Percentiles rank a stretch among this genome's conserved stretches.
Evolutionary conservation across 2,888 invertebrate species (phyloP).

Genomic region (Galerucella pusilla): DNA sequence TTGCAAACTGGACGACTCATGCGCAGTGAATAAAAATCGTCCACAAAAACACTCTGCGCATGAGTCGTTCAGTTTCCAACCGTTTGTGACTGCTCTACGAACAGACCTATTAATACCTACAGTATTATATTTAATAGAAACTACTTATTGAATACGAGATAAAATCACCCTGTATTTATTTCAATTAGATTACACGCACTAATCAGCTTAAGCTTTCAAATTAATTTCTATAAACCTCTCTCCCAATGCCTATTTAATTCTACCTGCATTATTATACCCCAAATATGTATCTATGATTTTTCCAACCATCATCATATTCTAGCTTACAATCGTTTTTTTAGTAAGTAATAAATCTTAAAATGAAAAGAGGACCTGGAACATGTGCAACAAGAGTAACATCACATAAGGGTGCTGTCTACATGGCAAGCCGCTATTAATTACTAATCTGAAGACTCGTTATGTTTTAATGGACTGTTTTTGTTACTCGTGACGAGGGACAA

Average conservation of each 20-base stretch:
- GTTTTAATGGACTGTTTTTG: conserved; percentile 59
- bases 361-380: conserved; percentile 22
- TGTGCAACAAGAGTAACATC: conserved; percentile 30
- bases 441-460: conserved; percentile 58
- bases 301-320: conserved; percentile 19
- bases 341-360: conserved; percentile 27
- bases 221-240: conserved; percentile 18
- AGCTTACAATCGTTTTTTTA: conserved; percentile 27
- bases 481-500: conserved; percentile 53
- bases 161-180: neutral
- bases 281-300: conserved; percentile 26
- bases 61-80: too few relatives aligned
- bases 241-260: conserved; percentile 15
- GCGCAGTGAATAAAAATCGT: too few relatives aligned
- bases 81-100: too few relatives aligned
- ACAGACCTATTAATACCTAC: too few relatives aligned
- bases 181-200: neutral
- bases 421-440: conserved; percentile 54
- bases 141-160: neutral
- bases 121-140: too few relatives aligned
- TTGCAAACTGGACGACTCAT: too few relatives aligned
- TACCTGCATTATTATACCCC: conserved; percentile 28
- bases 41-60: too few relatives aligned
- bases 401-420: conserved; percentile 39
- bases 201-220: conserved; percentile 19